These are phyloP conservation scores for Chalcis sispes DNA, from an alignment of 2,888 invertebrate genomes.

Conservation along the genomic window DNA sequence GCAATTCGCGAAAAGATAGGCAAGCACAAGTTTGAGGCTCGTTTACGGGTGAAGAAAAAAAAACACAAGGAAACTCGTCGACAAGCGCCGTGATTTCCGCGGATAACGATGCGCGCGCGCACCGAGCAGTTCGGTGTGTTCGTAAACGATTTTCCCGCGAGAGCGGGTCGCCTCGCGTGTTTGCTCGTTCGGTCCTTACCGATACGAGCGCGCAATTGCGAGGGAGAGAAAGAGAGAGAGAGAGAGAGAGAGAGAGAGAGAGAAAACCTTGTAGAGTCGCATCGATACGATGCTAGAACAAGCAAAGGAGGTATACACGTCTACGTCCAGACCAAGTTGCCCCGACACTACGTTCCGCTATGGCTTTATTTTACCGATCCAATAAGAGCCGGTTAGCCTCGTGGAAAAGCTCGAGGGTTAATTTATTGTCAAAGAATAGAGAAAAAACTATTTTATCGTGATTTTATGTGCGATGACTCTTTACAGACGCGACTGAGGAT, in stretches of 20 bases:
- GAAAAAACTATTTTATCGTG: constrained; percentile 34
- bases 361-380: constrained; percentile 24
- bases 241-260: too few species aligned
- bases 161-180: too few species aligned
- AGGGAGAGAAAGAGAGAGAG: background rate
- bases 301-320: constrained; percentile 7
- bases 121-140: too few species aligned
- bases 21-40: background rate
- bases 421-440: constrained; percentile 24
- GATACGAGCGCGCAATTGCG: constrained; percentile 12
- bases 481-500: background rate
- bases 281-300: background rate
- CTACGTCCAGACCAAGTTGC: too few species aligned
- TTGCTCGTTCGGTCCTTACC: too few species aligned
- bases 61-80: background rate
- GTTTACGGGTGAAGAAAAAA: background rate
- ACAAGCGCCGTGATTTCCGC: constrained; percentile 53
- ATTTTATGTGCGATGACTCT: constrained; percentile 27
- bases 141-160: constrained; percentile 47
- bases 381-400: background rate
- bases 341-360: background rate
- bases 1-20: constrained; percentile 30
- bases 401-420: constrained; percentile 5
- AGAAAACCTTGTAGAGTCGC: constrained; percentile 11
- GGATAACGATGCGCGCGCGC: constrained; percentile 53